Evolutionary conservation across 2,888 invertebrate species (phyloP), one percentile per base, ranked within the genome.

Genomic region (Poecilus cupreus): DNA sequence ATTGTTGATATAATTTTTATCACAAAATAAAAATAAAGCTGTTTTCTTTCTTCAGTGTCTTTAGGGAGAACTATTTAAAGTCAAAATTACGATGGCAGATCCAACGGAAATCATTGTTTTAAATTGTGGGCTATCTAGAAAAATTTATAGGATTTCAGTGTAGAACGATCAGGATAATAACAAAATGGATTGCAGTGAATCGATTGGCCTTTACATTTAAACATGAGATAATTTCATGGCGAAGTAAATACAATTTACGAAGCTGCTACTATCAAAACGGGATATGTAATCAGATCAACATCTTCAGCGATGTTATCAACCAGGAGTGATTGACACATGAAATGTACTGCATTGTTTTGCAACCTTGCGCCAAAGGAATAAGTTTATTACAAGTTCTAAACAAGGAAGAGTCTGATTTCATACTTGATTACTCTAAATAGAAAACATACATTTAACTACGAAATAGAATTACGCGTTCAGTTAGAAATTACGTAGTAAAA

Each of bases 301-400:
- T 60, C 32, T 22, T 54, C 8, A 26, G n/a, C 18, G 64, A 37
- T 68, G 37, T 37, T 68, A 68, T 68, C 64, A 3, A 26, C 46
- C 13, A 6, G 26, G 18, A 68, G 64, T 60, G 60, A 68, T 37
- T 68, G 64, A 68, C 64, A 68, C 37, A 68, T 68, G 39, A 68
- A 68, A 68, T 68, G 37, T 6, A 18, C 6, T 37, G 1, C 37
- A 18, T 37, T 68, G 64, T 68, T 6, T 16, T 18, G 18, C 64
- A 18, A 2, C 3, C 13, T 32, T 3, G 26, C 64, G 16, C 37
- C 37, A 32, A 68, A 18, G 64, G 64, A 68, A 37, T 16, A 32
- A 68, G 32, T 68, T 68, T 37, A 37, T 68, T 68, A 68, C 37
- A 64, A 18, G 18, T 68, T 68, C 64, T 68, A 68, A 68, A 68